Evolutionary conservation across 2,888 invertebrate species (phyloP).

Genomic region (Pristionchus fissidentatus): DNA sequence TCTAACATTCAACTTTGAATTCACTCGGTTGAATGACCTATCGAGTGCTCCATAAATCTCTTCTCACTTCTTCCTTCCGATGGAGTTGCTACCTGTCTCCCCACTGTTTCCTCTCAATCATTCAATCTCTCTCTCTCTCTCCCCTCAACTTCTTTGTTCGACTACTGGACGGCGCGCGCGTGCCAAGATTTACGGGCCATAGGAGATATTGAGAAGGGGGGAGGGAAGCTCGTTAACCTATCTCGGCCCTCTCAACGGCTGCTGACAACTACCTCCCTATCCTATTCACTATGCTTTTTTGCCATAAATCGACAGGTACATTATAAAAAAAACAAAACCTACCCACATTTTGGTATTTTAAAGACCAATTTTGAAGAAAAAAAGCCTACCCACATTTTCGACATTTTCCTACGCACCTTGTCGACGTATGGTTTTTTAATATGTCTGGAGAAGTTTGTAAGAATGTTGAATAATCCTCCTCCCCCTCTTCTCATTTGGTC

Average conservation of each 20-base stretch:
- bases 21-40: background rate
- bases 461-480: too few species aligned
- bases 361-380: too few species aligned
- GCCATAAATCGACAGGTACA: too few species aligned
- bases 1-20: constrained; percentile 20
- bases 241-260: too few species aligned
- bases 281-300: background rate
- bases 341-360: too few species aligned
- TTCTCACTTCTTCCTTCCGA: too few species aligned
- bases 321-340: too few species aligned
- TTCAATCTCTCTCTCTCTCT: constrained; percentile 38
- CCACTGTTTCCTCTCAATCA: constrained; percentile 18
- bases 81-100: constrained; percentile 28
- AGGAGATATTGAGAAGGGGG: background rate
- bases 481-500: too few species aligned
- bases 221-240: constrained; percentile 17
- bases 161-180: constrained; percentile 25
- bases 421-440: too few species aligned
- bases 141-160: constrained; percentile 12
- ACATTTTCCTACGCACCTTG: too few species aligned
- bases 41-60: constrained; percentile 22
- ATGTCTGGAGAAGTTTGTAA: too few species aligned
- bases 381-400: too few species aligned
- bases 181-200: constrained; percentile 40
- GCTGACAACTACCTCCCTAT: background rate